Conservation (phyloP, 2,888 invertebrate genomes). For the Diaperis boleti region DNA sequence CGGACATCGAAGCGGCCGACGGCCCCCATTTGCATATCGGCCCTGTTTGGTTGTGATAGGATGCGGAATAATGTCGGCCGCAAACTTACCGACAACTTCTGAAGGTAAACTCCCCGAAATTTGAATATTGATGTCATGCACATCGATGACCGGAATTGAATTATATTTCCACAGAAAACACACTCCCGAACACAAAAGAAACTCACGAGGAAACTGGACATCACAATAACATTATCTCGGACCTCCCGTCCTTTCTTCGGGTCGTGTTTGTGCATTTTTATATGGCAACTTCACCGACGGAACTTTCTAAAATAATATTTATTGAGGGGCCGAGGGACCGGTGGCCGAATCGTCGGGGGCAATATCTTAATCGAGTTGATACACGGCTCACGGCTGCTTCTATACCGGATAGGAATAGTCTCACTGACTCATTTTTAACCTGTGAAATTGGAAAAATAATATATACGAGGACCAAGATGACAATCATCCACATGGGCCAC, state of each 20-base stretch:
- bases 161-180: slow-evolving; percentile 59
- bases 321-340: slow-evolving; percentile 45
- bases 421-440: too few relatives aligned
- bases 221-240: slow-evolving; percentile 47
- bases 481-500: too few relatives aligned
- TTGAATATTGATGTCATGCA: slow-evolving; percentile 63
- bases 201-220: slow-evolving; percentile 39
- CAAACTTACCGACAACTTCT: slow-evolving; percentile 60
- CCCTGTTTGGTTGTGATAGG: slow-evolving; percentile 65
- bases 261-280: slow-evolving; percentile 63
- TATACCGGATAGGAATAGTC: too few relatives aligned
- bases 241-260: slow-evolving; percentile 45
- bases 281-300: slow-evolving; percentile 57
- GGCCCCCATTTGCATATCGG: slow-evolving; percentile 64
- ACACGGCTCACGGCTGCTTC: too few relatives aligned
- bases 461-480: too few relatives aligned
- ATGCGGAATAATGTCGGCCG: slow-evolving; percentile 60
- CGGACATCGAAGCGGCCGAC: slow-evolving; percentile 56
- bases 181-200: slow-evolving; percentile 51
- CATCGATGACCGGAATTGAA: slow-evolving; percentile 54
- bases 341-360: background rate
- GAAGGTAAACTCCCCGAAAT: slow-evolving; percentile 62
- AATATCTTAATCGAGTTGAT: too few relatives aligned
- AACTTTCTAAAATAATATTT: slow-evolving; percentile 64
- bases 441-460: too few relatives aligned